phyloP scores from a whole-genome alignment of 23 tunicate genomes.

The Corella eumyota region DNA sequence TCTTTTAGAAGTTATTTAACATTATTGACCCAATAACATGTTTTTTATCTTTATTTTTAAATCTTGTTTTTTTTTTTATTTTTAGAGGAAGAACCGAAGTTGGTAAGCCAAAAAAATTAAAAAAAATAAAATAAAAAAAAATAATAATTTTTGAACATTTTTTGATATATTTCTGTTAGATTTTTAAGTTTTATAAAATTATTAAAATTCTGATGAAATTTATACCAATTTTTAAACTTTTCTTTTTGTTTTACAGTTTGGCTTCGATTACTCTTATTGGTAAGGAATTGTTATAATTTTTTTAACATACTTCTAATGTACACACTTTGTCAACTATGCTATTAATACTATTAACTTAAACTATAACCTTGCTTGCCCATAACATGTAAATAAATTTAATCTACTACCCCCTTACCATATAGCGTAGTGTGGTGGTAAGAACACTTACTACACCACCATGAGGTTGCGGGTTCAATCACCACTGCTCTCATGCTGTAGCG shows the following conservation, averaged over 20 bases:
- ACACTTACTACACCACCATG: background rate
- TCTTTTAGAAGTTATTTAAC: slow-evolving; percentile 1
- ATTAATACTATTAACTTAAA: background rate
- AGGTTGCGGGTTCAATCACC: too few species aligned
- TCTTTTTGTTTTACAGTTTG: slow-evolving; percentile 58
- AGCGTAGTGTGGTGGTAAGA: background rate
- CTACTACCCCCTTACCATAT: background rate
- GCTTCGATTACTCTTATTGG: slow-evolving; percentile 94
- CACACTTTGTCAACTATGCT: slow-evolving; percentile 2
- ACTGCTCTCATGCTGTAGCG: too few species aligned
- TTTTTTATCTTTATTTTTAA: background rate
- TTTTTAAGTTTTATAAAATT: background rate
- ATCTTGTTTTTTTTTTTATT: slow-evolving; percentile 22
- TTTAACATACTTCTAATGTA: background rate
- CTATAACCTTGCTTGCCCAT: background rate
- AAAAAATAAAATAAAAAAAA: too few species aligned
- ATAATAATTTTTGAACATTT: too few species aligned
- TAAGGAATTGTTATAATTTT: slow-evolving; percentile 15
- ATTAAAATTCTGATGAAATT: background rate
- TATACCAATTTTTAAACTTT: slow-evolving; percentile 1
- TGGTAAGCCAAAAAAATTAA: too few species aligned
- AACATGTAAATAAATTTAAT: too few species aligned
- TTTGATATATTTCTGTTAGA: background rate
- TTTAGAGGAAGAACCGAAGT: slow-evolving; percentile 75
- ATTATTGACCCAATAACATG: too few species aligned